Evolutionary conservation across 2,888 invertebrate genomes (phyloP).

Genomic region (Fabriciana adippe): DNA sequence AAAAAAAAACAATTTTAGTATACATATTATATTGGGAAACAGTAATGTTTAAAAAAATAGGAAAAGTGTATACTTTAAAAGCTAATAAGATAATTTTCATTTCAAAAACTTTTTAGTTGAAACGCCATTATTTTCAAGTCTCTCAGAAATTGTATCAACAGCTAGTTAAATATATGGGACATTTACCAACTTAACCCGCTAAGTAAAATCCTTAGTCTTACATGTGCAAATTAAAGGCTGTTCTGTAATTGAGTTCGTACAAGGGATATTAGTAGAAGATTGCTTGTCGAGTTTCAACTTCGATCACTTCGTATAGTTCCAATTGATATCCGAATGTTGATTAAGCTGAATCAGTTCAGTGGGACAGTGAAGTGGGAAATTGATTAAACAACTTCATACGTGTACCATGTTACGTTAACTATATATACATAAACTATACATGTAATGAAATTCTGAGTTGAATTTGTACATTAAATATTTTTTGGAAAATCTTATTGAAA

Average conservation of each 20-base stretch:
- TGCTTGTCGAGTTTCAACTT: constrained; percentile 75
- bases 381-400: constrained; percentile 5
- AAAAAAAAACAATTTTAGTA: too few species aligned
- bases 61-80: too few species aligned
- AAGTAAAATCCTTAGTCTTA: background rate
- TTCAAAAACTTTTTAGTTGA: too few species aligned
- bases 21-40: too few species aligned
- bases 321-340: constrained; percentile 72
- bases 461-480: too few species aligned
- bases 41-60: too few species aligned
- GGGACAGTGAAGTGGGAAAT: constrained; percentile 53
- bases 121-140: background rate
- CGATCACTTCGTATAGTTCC: constrained; percentile 70
- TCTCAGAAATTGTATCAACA: background rate
- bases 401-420: background rate
- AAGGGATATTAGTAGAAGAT: constrained; percentile 80
- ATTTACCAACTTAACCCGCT: background rate
- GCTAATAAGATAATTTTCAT: too few species aligned
- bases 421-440: too few species aligned
- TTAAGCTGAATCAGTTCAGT: constrained; percentile 78
- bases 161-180: background rate
- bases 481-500: too few species aligned
- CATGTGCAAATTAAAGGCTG: constrained; percentile 62
- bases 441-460: too few species aligned
- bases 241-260: constrained; percentile 75